Conservation (phyloP, 92 coral and sea anemone species). For the Scolanthus callimorphus region DNA sequence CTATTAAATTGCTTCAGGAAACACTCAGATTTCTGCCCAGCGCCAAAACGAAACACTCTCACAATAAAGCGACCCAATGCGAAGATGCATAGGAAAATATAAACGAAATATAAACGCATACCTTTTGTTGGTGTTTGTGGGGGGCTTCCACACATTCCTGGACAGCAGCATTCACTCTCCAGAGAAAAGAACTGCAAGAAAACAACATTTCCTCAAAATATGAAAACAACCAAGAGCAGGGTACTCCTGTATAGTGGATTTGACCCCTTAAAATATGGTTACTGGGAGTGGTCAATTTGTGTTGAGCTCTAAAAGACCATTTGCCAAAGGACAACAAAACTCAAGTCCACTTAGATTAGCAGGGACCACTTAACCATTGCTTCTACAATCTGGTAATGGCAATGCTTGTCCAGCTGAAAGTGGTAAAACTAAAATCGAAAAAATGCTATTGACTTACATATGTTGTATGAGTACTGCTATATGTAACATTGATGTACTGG, state of each 20-base stretch:
- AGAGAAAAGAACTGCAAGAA: constrained; percentile 46
- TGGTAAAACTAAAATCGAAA: no score
- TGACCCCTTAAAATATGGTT: no score
- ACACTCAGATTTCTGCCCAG: no score
- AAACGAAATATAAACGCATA: background rate
- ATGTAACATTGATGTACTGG: constrained; percentile 4
- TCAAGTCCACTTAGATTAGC: no score
- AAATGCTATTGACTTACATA: constrained; percentile 44
- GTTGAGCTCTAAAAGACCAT: background rate
- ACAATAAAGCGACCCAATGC: no score
- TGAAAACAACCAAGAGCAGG: background rate
- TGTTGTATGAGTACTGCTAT: background rate
- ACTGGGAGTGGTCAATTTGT: no score
- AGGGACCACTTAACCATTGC: no score
- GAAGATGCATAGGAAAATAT: background rate
- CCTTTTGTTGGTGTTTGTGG: no score
- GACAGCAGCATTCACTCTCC: constrained; percentile 69
- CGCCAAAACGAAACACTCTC: no score
- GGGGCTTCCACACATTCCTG: constrained; percentile 41
- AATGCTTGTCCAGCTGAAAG: no score
- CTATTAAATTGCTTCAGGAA: no score
- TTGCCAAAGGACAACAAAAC: background rate
- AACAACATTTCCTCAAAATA: background rate
- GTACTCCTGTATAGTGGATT: background rate
- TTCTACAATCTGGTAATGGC: no score